Evolutionary conservation across 2,113 vertebrate genomes (phyloP).

Genomic region (Limanda limanda): DNA sequence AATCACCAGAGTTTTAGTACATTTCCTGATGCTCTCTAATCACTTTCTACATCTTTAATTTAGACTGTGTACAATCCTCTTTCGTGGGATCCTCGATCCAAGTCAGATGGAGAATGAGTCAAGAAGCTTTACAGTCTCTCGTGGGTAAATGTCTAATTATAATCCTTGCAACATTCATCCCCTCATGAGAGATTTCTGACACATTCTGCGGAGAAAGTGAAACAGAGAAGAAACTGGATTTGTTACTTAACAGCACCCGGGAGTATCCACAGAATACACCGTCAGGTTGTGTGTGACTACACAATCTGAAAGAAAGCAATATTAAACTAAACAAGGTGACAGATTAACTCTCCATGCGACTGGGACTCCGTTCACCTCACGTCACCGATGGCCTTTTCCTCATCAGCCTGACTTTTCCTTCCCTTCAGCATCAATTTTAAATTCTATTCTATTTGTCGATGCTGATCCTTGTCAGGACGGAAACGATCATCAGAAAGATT

Average conservation of each 20-base stretch:
- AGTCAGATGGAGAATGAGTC: constrained; percentile 17
- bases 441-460: constrained; percentile 14
- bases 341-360: constrained; percentile 19
- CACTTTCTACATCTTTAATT: constrained; percentile 29
- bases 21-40: constrained; percentile 3
- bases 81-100: neutral
- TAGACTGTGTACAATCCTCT: constrained; percentile 23
- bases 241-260: constrained; percentile 19
- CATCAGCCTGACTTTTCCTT: constrained; percentile 20
- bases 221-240: constrained; percentile 23
- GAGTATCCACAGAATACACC: constrained; percentile 24
- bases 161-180: constrained; percentile 1
- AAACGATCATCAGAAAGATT: constrained; percentile 2
- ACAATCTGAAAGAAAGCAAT: constrained; percentile 17
- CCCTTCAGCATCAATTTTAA: constrained; percentile 38
- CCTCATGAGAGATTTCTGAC: constrained; percentile 20
- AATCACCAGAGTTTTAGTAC: constrained; percentile 27
- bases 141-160: constrained; percentile 50
- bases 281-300: constrained; percentile 31
- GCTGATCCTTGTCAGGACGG: constrained; percentile 32
- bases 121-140: constrained; percentile 28
- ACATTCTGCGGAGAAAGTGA: constrained; percentile 31
- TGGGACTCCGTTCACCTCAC: neutral
- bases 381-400: constrained; percentile 10
- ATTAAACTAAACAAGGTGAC: constrained; percentile 23